Evolutionary conservation across 1,140 invertebrate genomes (phyloP), one percentile per base, ranked within the genome.

Genomic region (Microplitis mediator): DNA sequence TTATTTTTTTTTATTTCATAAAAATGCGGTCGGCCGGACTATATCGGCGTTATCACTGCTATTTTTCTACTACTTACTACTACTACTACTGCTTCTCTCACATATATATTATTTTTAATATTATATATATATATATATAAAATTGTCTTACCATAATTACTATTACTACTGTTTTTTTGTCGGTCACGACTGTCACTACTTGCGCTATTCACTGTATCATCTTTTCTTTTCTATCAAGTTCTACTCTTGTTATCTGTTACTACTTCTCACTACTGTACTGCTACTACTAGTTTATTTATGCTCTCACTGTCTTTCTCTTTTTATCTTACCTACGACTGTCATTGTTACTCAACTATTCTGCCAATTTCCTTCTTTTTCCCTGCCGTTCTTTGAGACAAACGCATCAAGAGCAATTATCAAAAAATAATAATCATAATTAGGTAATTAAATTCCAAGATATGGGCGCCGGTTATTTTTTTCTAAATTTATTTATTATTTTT

Each of bases 211-310:
- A 32, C 6, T 16, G 8, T 68, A 67, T 68, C 14, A 54, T 64
- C 23, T 23, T 23, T 23, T 23, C 23, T 23, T 45, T 51, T 62
- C 23, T 62, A 39, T 56, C 23, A 36, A 31, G 35, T 68, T 16
- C 34, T 31, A 34, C 62, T 68, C 4, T 31, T 61, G 13, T 51
- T 13, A 13, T 54, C 52, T 54, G 35, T 68, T 56, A 69, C 67
- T 34, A 60, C 56, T 51, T 60, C 34, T 69, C 67, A 69, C 67
- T 58, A 69, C 67, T 56, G 54, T 58, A 69, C 67, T 56, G 67
- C 67, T 69, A 65, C 36, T 65, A 58, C 32, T 69, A 34, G 31
- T 56, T 36, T 69, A 60, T 39, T 69, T 69, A 66, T 45, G 50
- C 64, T 34, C 64, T 51, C n/a, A n/a, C 50, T 51, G 50, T 66